Percentiles rank a stretch among this genome's conserved stretches.
Conservation (phyloP, 2,888 invertebrate species). For the Epistrophe grossulariae region DNA sequence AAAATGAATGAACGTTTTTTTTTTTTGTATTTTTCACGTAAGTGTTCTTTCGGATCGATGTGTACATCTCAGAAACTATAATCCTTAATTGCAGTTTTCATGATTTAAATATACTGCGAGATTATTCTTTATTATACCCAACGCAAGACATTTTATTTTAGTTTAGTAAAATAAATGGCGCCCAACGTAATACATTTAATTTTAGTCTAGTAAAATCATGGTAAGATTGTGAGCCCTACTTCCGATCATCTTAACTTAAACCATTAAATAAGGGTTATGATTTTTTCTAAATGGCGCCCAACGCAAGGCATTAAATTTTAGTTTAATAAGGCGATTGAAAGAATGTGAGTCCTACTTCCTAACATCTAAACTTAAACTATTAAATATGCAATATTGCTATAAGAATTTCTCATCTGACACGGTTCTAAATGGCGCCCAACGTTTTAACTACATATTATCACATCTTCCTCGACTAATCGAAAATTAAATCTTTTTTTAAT, state of each 20-base stretch:
- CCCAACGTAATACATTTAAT: not conserved
- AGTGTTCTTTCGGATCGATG: too few relatives aligned
- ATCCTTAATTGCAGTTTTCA: too few relatives aligned
- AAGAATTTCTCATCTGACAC: not conserved
- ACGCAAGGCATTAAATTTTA: not conserved
- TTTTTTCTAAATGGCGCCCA: slow-evolving; percentile 7
- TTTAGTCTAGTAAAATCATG: not conserved
- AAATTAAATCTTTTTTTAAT: not conserved
- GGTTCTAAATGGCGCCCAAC: not conserved
- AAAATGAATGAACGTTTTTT: too few relatives aligned
- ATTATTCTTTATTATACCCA: not conserved
- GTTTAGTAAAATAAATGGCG: not conserved
- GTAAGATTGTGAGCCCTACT: not conserved
- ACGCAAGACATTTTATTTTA: not conserved
- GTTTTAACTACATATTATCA: not conserved
- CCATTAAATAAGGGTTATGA: not conserved
- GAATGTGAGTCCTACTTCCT: not conserved
- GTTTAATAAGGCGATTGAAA: not conserved
- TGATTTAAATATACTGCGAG: too few relatives aligned
- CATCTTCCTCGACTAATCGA: not conserved
- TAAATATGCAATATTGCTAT: not conserved
- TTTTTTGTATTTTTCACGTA: too few relatives aligned
- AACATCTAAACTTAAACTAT: not conserved
- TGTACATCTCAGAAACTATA: too few relatives aligned
- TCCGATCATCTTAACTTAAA: not conserved